These are phyloP conservation scores for Medauroidea extradentata DNA, from an alignment of 1,140 invertebrate species.

Conservation along the genomic window DNA sequence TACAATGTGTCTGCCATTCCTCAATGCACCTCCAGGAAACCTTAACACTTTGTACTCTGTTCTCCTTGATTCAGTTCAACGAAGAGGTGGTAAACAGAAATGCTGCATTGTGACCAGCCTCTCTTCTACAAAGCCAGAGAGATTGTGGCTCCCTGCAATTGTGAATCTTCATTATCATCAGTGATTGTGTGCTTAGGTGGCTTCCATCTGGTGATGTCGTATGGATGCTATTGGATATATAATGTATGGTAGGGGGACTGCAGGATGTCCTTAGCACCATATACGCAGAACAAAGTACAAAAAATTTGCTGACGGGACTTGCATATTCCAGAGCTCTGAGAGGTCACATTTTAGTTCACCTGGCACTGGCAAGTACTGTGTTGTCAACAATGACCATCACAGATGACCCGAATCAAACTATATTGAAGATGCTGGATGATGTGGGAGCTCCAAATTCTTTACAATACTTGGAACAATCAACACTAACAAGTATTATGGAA, in stretches of 20 bases:
- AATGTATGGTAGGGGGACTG: conserved; percentile 39
- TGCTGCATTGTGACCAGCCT: conserved; percentile 24
- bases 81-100: conserved; percentile 11
- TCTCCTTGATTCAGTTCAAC: conserved; percentile 15
- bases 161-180: conserved; percentile 12
- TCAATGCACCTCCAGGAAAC: conserved; percentile 17
- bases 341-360: conserved; percentile 35
- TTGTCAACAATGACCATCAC: too few relatives aligned
- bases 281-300: conserved; percentile 31
- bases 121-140: conserved; percentile 43
- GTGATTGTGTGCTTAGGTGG: conserved; percentile 26
- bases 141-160: conserved; percentile 31
- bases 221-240: conserved; percentile 37
- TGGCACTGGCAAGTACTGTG: too few relatives aligned
- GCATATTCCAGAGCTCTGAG: conserved; percentile 40
- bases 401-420: too few relatives aligned
- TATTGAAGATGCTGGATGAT: too few relatives aligned
- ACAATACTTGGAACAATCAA: too few relatives aligned
- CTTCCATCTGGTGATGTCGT: conserved; percentile 40
- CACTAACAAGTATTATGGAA: too few relatives aligned
- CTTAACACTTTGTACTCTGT: conserved; percentile 21
- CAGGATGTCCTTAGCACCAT: conserved; percentile 31
- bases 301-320: conserved; percentile 40
- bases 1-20: conserved; percentile 21
- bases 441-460: too few relatives aligned